These are phyloP conservation scores for Riparia riparia DNA, from an alignment of 2,113 vertebrate species.

Conservation along the genomic window DNA sequence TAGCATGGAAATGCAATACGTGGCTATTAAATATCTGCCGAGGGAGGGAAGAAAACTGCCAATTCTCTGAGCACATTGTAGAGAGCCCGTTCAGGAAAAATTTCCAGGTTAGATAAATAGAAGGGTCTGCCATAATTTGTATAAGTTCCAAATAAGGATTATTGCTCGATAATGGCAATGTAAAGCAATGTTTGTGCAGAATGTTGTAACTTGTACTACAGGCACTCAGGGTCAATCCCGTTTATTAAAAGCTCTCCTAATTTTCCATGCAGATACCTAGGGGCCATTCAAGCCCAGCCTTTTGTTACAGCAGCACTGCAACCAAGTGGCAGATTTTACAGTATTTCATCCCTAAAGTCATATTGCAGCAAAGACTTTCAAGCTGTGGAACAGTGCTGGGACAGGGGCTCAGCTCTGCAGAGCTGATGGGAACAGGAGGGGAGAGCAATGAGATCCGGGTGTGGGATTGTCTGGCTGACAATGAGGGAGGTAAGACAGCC, in stretches of 20 bases:
- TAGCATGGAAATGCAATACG: neutral
- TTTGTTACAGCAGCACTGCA: neutral
- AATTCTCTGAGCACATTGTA: neutral
- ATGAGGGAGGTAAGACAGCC: neutral
- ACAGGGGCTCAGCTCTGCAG: neutral
- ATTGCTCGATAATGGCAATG: neutral
- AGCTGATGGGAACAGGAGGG: neutral
- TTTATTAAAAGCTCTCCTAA: neutral
- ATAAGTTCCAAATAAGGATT: neutral
- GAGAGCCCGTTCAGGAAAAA: neutral
- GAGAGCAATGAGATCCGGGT: neutral
- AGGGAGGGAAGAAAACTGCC: neutral
- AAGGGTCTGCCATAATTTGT: neutral
- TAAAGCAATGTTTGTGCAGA: neutral
- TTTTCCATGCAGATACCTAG: neutral
- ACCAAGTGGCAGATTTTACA: neutral
- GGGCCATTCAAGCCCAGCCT: neutral
- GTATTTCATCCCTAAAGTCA: neutral
- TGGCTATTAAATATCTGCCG: neutral
- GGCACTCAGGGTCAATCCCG: neutral
- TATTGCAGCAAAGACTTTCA: neutral
- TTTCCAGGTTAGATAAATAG: slow-evolving; percentile 18
- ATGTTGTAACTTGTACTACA: neutral
- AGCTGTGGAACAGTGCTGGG: neutral
- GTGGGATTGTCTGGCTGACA: neutral